Evolutionary conservation across 2,113 vertebrate genomes (phyloP).

Genomic region (Oreochromis spilurus): DNA sequence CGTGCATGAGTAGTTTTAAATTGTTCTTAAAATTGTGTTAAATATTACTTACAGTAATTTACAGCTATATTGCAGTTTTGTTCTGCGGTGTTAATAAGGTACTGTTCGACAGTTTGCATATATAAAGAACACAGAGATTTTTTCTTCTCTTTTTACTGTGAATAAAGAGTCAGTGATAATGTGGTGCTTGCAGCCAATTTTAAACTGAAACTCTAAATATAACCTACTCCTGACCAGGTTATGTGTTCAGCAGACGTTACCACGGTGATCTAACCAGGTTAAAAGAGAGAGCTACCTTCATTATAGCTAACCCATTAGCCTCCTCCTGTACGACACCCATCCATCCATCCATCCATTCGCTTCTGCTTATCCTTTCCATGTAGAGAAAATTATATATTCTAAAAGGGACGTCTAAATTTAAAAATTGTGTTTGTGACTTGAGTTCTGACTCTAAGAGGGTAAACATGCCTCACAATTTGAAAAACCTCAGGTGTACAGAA

Average conservation of each 20-base stretch:
- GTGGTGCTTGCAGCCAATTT: neutral
- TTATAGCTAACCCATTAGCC: neutral
- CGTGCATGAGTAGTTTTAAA: neutral
- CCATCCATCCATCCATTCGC: no score
- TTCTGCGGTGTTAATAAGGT: fast-evolving
- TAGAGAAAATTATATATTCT: neutral
- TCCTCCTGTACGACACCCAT: neutral
- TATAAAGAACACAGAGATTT: neutral
- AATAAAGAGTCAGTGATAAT: neutral
- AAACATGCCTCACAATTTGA: neutral
- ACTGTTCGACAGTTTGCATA: fast-evolving
- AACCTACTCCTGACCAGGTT: neutral
- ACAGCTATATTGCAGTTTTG: neutral
- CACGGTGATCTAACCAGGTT: neutral
- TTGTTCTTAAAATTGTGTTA: neutral
- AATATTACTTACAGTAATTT: neutral
- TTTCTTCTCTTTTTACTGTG: neutral
- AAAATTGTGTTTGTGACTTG: neutral
- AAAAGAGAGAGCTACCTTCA: neutral
- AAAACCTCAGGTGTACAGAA: neutral
- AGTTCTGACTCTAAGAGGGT: fast-evolving
- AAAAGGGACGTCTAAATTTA: neutral
- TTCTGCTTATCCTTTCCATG: neutral
- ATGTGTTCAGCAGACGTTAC: neutral
- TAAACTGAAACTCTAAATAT: neutral